These are phyloP conservation scores for Hirtodrosophila confusa DNA, from an alignment of 2,888 invertebrate species.

Conservation along the genomic window DNA sequence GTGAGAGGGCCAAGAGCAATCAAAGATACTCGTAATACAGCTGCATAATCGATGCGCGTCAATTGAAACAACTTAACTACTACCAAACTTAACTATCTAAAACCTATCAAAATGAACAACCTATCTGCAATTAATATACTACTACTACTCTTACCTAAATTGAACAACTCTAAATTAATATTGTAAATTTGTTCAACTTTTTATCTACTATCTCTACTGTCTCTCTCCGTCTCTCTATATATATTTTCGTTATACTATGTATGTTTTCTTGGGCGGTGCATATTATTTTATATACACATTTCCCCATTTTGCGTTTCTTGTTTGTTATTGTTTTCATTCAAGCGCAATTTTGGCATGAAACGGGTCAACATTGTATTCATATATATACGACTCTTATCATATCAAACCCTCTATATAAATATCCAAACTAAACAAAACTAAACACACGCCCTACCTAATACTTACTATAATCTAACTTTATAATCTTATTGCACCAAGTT, in stretches of 20 bases:
- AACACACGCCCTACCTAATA: constrained; percentile 1
- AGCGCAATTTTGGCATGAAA: constrained; percentile 30
- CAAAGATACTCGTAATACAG: constrained; percentile 34
- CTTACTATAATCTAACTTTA: constrained; percentile 19
- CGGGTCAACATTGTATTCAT: constrained; percentile 7
- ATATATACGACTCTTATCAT: constrained; percentile 1
- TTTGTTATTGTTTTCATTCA: constrained; percentile 30
- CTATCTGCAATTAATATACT: constrained; percentile 28
- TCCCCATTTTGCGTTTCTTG: constrained; percentile 28
- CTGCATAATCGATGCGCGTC: constrained; percentile 57
- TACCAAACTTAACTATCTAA: constrained; percentile 34
- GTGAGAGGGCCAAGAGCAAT: constrained; percentile 82
- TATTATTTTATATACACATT: constrained; percentile 13
- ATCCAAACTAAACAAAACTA: neutral
- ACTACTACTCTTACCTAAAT: constrained; percentile 15
- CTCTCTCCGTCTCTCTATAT: too few relatives aligned
- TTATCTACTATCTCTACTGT: too few relatives aligned
- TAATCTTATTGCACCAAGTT: constrained; percentile 26
- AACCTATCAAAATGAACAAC: constrained; percentile 17
- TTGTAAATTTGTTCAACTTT: constrained; percentile 34
- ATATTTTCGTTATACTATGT: too few relatives aligned
- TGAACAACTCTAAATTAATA: constrained; percentile 38
- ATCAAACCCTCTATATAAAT: neutral
- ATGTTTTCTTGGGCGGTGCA: constrained; percentile 1
- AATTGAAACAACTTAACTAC: constrained; percentile 33